Conservation (phyloP, 2,888 invertebrate genomes). For the Campaea margaritaria region DNA sequence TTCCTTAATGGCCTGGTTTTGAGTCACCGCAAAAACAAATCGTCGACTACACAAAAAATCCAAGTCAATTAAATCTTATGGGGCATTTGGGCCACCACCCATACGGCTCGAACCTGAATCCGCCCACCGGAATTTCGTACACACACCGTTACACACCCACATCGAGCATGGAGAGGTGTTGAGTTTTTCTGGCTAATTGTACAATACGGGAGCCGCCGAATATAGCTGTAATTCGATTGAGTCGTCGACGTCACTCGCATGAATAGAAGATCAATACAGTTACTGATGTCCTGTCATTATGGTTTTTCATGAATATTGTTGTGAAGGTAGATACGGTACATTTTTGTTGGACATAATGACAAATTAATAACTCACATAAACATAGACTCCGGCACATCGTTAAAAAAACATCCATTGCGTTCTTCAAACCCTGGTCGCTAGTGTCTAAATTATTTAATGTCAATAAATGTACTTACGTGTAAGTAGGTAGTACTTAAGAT, state of each 20-base stretch:
- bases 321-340: conserved; percentile 9
- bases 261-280: conserved; percentile 21
- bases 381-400: too few relatives aligned
- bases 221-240: conserved; percentile 35
- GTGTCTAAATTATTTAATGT: too few relatives aligned
- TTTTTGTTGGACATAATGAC: too few relatives aligned
- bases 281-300: conserved; percentile 12
- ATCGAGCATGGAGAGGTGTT: conserved; percentile 33
- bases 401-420: too few relatives aligned
- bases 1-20: neutral
- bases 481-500: too few relatives aligned
- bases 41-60: neutral
- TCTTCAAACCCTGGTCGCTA: too few relatives aligned
- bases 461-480: too few relatives aligned
- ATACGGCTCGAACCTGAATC: conserved; percentile 20
- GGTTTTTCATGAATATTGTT: neutral
- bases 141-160: conserved; percentile 45
- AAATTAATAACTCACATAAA: too few relatives aligned
- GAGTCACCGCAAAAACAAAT: neutral
- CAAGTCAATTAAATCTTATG: conserved; percentile 1
- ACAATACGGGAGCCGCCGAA: conserved; percentile 36
- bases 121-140: conserved; percentile 22
- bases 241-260: conserved; percentile 27
- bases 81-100: conserved; percentile 1
- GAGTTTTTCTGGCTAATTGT: conserved; percentile 42